These are phyloP conservation scores for Listronotus oregonensis DNA, from an alignment of 1,140 invertebrate genomes.

Conservation along the genomic window DNA sequence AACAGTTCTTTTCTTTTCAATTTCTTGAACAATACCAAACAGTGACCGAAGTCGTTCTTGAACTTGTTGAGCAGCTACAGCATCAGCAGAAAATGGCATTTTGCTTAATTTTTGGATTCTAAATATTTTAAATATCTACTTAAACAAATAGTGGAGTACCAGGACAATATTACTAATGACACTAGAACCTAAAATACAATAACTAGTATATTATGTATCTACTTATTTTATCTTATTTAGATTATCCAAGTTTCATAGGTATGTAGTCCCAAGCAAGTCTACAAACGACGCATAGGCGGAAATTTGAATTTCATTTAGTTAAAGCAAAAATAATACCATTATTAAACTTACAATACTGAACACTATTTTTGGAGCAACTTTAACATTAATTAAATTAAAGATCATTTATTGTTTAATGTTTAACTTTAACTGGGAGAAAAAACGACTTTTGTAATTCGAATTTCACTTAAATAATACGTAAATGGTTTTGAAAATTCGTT, in stretches of 20 bases:
- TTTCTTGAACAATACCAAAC: conserved; percentile 76
- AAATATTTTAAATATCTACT: conserved; percentile 32
- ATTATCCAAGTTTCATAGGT: background rate
- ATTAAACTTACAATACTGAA: conserved; percentile 44
- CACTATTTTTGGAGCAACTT: conserved; percentile 33
- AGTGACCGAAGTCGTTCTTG: conserved; percentile 82
- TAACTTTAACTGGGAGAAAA: no score
- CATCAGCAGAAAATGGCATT: conserved; percentile 78
- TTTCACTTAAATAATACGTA: no score
- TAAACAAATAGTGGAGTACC: conserved; percentile 47
- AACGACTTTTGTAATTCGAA: no score
- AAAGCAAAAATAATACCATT: background rate
- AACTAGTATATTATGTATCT: background rate
- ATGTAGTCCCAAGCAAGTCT: background rate
- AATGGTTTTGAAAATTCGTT: no score
- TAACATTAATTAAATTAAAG: conserved; percentile 30
- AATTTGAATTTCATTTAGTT: background rate
- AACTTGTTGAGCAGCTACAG: conserved; percentile 73
- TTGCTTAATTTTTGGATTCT: conserved; percentile 36
- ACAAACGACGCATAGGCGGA: background rate
- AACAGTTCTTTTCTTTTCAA: conserved; percentile 76
- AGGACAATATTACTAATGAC: conserved; percentile 38
- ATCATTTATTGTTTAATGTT: conserved; percentile 24
- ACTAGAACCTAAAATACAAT: conserved; percentile 38
- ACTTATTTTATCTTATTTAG: background rate